Percentiles rank a stretch among this genome's conserved stretches.
Evolutionary conservation across 2,113 vertebrate genomes (phyloP).

Genomic region (Hippocampus guttulatus): DNA sequence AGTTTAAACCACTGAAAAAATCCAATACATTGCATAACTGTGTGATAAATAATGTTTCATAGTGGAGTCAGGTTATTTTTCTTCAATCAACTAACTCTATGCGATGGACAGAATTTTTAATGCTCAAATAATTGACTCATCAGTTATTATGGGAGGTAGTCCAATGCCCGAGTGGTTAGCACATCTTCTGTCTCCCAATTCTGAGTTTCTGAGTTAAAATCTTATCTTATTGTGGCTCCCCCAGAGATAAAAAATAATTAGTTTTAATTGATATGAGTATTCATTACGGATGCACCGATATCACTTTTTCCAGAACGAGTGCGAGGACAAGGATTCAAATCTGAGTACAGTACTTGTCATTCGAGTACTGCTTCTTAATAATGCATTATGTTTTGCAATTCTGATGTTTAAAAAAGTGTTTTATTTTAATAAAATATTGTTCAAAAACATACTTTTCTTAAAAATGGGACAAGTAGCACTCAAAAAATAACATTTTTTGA

Average conservation of each 20-base stretch:
- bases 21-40: conserved; percentile 4
- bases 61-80: neutral
- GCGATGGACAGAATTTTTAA: neutral
- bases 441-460: no score
- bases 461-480: no score
- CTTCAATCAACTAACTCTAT: no score
- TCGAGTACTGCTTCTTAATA: neutral
- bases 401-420: neutral
- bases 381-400: neutral
- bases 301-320: neutral
- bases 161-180: neutral
- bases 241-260: neutral
- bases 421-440: neutral
- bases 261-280: neutral
- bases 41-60: conserved; percentile 1
- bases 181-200: neutral
- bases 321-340: neutral
- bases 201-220: neutral
- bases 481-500: no score
- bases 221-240: neutral
- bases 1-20: conserved; percentile 88
- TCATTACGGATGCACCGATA: neutral
- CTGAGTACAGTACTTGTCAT: neutral
- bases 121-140: neutral
- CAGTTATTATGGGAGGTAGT: neutral